A percentile compares a stretch with the other conserved stretches of the same genome.
Evolutionary conservation across 1,140 invertebrate genomes (phyloP).

Genomic region (Wasmannia auropunctata): DNA sequence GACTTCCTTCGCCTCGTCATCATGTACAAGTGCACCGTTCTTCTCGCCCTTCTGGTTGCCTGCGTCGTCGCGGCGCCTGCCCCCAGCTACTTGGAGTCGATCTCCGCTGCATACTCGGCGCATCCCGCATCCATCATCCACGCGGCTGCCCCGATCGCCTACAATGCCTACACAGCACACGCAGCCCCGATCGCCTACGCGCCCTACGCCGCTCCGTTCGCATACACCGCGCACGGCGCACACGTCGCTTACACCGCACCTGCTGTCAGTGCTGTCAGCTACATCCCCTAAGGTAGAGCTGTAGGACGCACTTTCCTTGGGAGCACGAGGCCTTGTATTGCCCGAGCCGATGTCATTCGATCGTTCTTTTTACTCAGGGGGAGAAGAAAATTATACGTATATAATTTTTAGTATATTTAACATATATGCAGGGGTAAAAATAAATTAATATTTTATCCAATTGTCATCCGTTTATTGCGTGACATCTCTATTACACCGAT

Average conservation of each 20-base stretch:
- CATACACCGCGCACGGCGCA: conserved; percentile 33
- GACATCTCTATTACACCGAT: background rate
- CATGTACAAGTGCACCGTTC: conserved; percentile 53
- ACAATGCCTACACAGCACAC: background rate
- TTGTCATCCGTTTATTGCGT: background rate
- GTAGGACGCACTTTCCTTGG: background rate
- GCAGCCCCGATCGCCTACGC: conserved; percentile 19
- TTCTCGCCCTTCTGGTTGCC: conserved; percentile 61
- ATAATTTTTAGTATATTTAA: background rate
- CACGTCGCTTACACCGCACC: conserved; percentile 82
- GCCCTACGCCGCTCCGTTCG: conserved; percentile 24
- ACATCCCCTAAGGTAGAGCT: background rate
- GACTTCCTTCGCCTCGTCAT: background rate
- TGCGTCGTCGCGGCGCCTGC: conserved; percentile 76
- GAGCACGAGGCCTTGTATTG: background rate
- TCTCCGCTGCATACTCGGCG: conserved; percentile 85
- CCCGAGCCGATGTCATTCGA: background rate
- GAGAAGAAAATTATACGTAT: background rate
- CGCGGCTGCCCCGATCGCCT: conserved; percentile 67
- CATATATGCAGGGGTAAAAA: background rate
- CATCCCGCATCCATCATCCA: conserved; percentile 77
- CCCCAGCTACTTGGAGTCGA: conserved; percentile 70
- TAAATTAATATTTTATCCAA: conserved; percentile 7
- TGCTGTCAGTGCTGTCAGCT: conserved; percentile 69
- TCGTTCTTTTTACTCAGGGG: background rate